Evolutionary conservation across 2,113 vertebrate species (phyloP), one percentile per base, ranked within the genome.

Genomic region (Gasterosteus nipponicus): DNA sequence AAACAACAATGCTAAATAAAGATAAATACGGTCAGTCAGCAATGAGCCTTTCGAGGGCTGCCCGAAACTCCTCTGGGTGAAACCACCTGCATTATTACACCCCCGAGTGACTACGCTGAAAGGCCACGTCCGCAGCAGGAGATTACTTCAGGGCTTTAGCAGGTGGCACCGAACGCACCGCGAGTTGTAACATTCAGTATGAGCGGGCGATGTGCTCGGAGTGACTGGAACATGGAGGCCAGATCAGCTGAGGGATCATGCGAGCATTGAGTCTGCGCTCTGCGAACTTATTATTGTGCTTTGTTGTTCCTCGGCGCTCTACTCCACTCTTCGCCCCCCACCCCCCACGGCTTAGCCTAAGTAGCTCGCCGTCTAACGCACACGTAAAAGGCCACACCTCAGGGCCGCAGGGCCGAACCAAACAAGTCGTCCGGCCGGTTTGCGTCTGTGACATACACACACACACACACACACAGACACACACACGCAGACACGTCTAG

Each of bases 181-280:
- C 68, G 35, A 69, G 61, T 63, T 63, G 61, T 63, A 69, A 60
- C 67, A 26, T 74, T 80, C 19, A 56, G 49, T 47, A 71, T 87
- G 88, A 80, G 77, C 19, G 54, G 62, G 82, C 10, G 26, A 78
- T 67, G 74, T 79, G 80, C 87, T 81, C 88, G 81, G 89, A 90
- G 49, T 77, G 66, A 72, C 78, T 71, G 82, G 61, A 90, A 87
- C 75, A 81, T 29, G 65, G 51, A 79, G 63, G 74, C 39, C 62
- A 67, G 76, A 88, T 86, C 89, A 89, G 87, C 85, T 87, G 89
- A 90, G 83, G 78, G 78, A 84, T 91, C 87, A 87, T 63, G 84
- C 75, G 71, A 82, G 79, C 66, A 66, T 31, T 62, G 79, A 81
- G 39, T 66, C 84, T 53, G 59, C 44, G 41, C 78, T 82, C 78